Conservation (phyloP, 2,113 vertebrate genomes). For the Xyliphius kryptos region DNA sequence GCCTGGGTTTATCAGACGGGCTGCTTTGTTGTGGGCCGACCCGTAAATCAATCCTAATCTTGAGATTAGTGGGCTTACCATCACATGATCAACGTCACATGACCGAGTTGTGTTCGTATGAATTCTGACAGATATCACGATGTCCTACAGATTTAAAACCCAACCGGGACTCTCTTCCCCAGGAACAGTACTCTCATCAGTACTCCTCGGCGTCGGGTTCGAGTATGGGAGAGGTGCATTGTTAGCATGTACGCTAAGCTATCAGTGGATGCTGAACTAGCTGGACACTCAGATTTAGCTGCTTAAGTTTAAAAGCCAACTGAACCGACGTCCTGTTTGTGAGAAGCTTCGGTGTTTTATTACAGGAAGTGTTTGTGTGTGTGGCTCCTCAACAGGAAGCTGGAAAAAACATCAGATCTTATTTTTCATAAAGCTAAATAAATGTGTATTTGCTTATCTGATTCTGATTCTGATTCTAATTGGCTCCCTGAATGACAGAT, state of each 20-base stretch:
- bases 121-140: too few relatives aligned
- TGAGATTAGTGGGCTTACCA: too few relatives aligned
- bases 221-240: neutral
- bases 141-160: too few relatives aligned
- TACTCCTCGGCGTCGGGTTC: too few relatives aligned
- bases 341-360: neutral
- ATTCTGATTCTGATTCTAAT: neutral
- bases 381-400: constrained; percentile 1
- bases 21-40: too few relatives aligned
- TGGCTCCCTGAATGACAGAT: too few relatives aligned
- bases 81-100: too few relatives aligned
- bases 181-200: too few relatives aligned
- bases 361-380: neutral
- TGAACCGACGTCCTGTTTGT: neutral
- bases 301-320: constrained; percentile 29
- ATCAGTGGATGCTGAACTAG: constrained; percentile 23
- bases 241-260: constrained; percentile 7
- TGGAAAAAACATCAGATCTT: constrained; percentile 6
- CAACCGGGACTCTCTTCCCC: too few relatives aligned
- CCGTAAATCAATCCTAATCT: too few relatives aligned
- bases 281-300: constrained; percentile 33
- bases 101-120: too few relatives aligned
- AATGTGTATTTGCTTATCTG: constrained; percentile 2
- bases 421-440: constrained; percentile 27
- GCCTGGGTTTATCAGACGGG: too few relatives aligned